Evolutionary conservation across 2,888 invertebrate species (phyloP).

Genomic region (Druceiella hillmani): DNA sequence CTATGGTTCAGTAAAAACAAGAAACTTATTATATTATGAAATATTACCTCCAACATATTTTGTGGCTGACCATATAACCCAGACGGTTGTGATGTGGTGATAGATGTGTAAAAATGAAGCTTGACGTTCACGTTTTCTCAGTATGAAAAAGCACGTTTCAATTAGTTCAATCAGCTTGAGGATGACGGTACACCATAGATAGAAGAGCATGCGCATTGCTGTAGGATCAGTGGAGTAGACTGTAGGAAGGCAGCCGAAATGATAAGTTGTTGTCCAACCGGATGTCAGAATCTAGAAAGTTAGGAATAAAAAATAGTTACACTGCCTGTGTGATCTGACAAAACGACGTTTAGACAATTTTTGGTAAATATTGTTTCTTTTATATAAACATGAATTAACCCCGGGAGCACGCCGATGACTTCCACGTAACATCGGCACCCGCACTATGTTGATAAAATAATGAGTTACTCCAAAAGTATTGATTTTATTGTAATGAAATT

Average conservation of each 20-base stretch:
- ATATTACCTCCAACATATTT: constrained; percentile 65
- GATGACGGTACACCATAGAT: constrained; percentile 58
- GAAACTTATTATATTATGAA: too few relatives aligned
- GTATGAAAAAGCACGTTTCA: constrained; percentile 66
- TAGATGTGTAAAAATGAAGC: constrained; percentile 68
- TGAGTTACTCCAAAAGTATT: too few relatives aligned
- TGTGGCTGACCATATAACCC: constrained; percentile 54
- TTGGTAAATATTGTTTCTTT: too few relatives aligned
- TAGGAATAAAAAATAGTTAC: too few relatives aligned
- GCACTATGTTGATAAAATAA: too few relatives aligned
- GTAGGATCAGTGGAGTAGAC: constrained; percentile 63
- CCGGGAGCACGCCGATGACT: too few relatives aligned
- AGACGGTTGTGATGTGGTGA: constrained; percentile 60
- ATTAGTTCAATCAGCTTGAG: constrained; percentile 61
- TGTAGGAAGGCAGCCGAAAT: constrained; percentile 63
- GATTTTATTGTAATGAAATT: too few relatives aligned
- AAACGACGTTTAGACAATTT: too few relatives aligned
- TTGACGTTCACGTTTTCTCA: constrained; percentile 67
- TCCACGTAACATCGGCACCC: too few relatives aligned
- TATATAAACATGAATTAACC: too few relatives aligned
- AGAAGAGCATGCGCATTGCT: constrained; percentile 51
- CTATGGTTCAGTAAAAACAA: too few relatives aligned
- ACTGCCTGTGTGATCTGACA: too few relatives aligned
- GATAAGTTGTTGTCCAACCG: constrained; percentile 58
- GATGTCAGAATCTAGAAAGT: constrained; percentile 58